Conservation (phyloP, 2,888 invertebrate species). For the Dynastes maya region DNA sequence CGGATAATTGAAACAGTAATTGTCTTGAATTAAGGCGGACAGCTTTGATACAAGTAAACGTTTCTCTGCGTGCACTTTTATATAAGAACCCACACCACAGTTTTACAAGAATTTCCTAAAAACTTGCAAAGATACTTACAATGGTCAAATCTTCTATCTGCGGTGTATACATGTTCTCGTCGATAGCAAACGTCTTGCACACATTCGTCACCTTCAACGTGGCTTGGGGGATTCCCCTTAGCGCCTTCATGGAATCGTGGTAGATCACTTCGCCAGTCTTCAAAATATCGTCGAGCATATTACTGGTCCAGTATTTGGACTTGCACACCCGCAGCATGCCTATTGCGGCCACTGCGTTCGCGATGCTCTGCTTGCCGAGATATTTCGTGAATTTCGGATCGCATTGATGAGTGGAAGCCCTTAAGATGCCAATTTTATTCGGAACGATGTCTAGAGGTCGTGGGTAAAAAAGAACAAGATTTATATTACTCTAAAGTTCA, state of each 20-base stretch:
- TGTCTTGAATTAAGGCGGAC: too few species aligned
- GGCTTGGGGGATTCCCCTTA: constrained; percentile 54
- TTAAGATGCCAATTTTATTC: constrained; percentile 64
- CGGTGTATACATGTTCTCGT: constrained; percentile 61
- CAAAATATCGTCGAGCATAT: constrained; percentile 66
- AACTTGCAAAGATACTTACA: constrained; percentile 52
- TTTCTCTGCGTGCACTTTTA: too few species aligned
- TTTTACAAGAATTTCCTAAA: too few species aligned
- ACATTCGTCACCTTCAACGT: constrained; percentile 53
- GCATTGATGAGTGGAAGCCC: constrained; percentile 65
- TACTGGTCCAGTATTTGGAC: constrained; percentile 67
- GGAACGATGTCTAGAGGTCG: constrained; percentile 59
- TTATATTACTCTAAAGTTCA: too few species aligned
- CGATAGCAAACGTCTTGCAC: constrained; percentile 60
- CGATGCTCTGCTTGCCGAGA: constrained; percentile 64
- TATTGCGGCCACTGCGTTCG: constrained; percentile 67
- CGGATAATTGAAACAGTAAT: too few species aligned
- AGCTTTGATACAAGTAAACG: too few species aligned
- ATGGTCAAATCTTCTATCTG: constrained; percentile 64
- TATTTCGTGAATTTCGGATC: constrained; percentile 64
- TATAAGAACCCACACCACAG: too few species aligned
- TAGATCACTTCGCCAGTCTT: constrained; percentile 66
- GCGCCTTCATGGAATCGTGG: constrained; percentile 61
- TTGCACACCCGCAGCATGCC: constrained; percentile 66
- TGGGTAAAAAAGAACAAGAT: not conserved